Base-by-base conservation (phyloP, 2,888 invertebrate genomes). In the Crocallis elinguaria region DNA sequence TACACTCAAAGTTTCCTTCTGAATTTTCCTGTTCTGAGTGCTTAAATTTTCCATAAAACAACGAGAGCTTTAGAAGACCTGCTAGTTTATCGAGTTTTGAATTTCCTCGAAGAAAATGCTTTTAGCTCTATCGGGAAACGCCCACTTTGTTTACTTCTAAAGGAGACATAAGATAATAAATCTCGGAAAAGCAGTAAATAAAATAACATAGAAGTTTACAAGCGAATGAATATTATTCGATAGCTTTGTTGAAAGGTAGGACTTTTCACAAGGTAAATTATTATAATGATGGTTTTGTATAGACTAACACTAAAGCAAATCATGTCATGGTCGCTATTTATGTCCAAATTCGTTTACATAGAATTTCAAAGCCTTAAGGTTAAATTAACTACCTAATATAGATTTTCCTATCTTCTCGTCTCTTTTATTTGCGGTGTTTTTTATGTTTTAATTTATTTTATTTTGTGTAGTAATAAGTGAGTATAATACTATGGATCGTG, bases 51-150 rank as follows among this genome's bases (percentile, higher is more conserved):
- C 30, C n/a, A 3, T 12, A 8, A 9, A 17, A 19, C 1, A 42
- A 6, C 9, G 7, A 14, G 36, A 35, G 14, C 14, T 43, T 43
- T 36, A 29, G n/a, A 42, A 27, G 8, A 17, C 1, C 11, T 1
- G 12, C 30, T 12, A 36, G 29, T 42, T 37, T 37, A 37, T 36
- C 4, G 36, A 42, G 23, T 42, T 49, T 42, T 42, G 35, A 29
- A 42, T 42, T 13, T 41, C 35, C 12, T 30, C 30, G 16, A 2
- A 27, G 7, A 3, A 9, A 3, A 12, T 13, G 27, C 12, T 29
- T 29, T 41, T 36, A 42, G 29, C 29, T 36, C 8, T 41, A 21
- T 1, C 12, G 11, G 19, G 27, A 42, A 29, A 25, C 17, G 8
- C 19, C 35, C 13, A 30, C 42, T 17, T 21, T 27, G 12, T 36